phyloP scores from a whole-genome alignment of 2,888 invertebrate genomes.

The Oasisia sp. region DNA sequence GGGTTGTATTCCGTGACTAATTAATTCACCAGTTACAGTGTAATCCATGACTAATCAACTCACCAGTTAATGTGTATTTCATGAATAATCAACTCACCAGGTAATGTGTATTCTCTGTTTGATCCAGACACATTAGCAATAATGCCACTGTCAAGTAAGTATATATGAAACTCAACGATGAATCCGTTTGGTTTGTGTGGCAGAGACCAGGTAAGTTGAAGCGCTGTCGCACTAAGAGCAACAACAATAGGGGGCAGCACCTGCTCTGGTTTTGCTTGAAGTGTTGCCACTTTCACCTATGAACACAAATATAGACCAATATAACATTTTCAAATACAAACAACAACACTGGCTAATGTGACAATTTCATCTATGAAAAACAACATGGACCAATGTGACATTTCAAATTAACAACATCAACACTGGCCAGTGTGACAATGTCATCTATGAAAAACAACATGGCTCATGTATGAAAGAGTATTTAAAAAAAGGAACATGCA shows the following conservation, averaged over 20 bases:
- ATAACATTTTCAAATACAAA: not conserved
- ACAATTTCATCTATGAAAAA: conserved; percentile 44
- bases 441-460: conserved; percentile 51
- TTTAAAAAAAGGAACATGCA: too few species aligned
- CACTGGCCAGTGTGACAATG: too few species aligned
- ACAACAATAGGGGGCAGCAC: conserved; percentile 49
- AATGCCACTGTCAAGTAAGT: conserved; percentile 28
- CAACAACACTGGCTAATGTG: too few species aligned
- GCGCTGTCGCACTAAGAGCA: conserved; percentile 45
- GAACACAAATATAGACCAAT: not conserved
- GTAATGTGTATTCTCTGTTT: conserved; percentile 26
- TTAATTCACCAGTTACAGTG: not conserved
- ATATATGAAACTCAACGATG: conserved; percentile 49
- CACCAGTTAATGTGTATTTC: not conserved
- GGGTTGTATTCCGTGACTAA: not conserved
- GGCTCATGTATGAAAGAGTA: too few species aligned
- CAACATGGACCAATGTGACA: not conserved
- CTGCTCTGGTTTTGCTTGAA: conserved; percentile 58
- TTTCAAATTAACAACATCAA: not conserved
- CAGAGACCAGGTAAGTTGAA: conserved; percentile 48
- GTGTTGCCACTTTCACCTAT: conserved; percentile 59
- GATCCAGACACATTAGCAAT: conserved; percentile 24
- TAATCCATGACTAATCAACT: not conserved
- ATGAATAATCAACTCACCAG: conserved; percentile 29
- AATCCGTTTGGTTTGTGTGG: conserved; percentile 61